Evolutionary conservation across 2,797 vertebrate species (phyloP).

Genomic region (Scarus forsteni): DNA sequence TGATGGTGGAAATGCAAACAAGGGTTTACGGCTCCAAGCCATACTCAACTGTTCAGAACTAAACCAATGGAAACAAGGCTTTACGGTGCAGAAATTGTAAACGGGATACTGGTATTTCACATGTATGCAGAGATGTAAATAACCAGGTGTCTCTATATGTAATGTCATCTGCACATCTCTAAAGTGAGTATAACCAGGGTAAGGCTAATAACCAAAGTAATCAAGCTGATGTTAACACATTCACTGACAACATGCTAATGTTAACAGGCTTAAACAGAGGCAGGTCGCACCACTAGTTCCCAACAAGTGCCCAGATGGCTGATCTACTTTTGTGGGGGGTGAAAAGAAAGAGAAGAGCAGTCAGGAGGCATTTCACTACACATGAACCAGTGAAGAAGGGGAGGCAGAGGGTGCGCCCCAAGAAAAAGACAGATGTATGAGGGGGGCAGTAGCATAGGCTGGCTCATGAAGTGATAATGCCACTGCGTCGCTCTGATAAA

Average conservation of each 20-base stretch:
- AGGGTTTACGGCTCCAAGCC: too few species aligned
- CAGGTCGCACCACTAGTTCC: conserved; percentile 47
- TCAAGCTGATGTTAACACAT: too few species aligned
- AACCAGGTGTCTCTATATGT: too few species aligned
- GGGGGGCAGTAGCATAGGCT: conserved; percentile 8
- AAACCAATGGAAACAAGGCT: too few species aligned
- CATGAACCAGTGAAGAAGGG: conserved; percentile 58
- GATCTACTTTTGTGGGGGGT: conserved; percentile 64
- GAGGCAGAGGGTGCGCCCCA: conserved; percentile 35
- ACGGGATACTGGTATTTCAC: too few species aligned
- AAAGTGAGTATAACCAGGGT: too few species aligned
- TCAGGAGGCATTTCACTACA: conserved; percentile 64
- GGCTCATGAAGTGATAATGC: conserved; percentile 72
- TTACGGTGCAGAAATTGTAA: too few species aligned
- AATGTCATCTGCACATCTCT: too few species aligned
- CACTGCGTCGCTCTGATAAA: conserved; percentile 68
- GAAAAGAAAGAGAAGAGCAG: conserved; percentile 64
- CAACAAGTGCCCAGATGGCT: conserved; percentile 68
- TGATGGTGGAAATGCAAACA: too few species aligned
- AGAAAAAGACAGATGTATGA: conserved; percentile 29
- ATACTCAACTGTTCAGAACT: too few species aligned
- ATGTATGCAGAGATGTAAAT: too few species aligned
- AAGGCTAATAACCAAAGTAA: too few species aligned
- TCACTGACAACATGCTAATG: conserved; percentile 8
- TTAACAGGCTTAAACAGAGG: conserved; percentile 36